phyloP scores from a whole-genome alignment of 2,888 invertebrate genomes.

The Phasia obesa region DNA sequence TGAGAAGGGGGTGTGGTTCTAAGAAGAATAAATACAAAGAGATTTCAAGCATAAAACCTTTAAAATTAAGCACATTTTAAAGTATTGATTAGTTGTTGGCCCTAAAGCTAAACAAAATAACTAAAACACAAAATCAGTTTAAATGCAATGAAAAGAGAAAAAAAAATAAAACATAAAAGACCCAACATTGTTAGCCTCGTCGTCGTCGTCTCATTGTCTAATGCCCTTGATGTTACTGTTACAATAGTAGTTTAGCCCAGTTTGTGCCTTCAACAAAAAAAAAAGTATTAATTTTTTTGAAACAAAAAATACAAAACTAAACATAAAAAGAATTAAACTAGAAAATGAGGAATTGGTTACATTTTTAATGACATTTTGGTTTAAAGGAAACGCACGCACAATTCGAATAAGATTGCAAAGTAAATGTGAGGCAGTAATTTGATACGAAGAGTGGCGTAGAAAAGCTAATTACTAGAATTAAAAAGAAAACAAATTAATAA shows the following conservation, averaged over 20 bases:
- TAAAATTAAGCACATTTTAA: constrained; percentile 10
- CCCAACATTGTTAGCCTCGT: constrained; percentile 1
- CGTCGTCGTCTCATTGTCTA: constrained; percentile 64
- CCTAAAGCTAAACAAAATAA: constrained; percentile 12
- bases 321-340: background rate
- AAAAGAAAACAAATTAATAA: background rate
- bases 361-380: background rate
- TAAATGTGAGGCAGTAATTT: constrained; percentile 31
- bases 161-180: constrained; percentile 1
- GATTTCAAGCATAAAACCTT: constrained; percentile 16
- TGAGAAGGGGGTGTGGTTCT: constrained; percentile 17
- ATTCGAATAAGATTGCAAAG: constrained; percentile 2
- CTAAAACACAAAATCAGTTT: background rate
- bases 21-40: background rate
- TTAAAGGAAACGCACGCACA: constrained; percentile 37
- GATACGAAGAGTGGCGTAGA: background rate
- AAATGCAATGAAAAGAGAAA: constrained; percentile 17
- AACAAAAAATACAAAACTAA: background rate
- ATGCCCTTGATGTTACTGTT: constrained; percentile 70
- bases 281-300: background rate
- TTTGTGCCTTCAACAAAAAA: constrained; percentile 18
- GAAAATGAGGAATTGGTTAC: background rate
- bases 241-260: constrained; percentile 64
- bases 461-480: constrained; percentile 3
- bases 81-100: constrained; percentile 43